A percentile compares a stretch with the other conserved stretches of the same genome.
phyloP scores from a whole-genome alignment of 2,113 vertebrate species.

The Colius striatus region DNA sequence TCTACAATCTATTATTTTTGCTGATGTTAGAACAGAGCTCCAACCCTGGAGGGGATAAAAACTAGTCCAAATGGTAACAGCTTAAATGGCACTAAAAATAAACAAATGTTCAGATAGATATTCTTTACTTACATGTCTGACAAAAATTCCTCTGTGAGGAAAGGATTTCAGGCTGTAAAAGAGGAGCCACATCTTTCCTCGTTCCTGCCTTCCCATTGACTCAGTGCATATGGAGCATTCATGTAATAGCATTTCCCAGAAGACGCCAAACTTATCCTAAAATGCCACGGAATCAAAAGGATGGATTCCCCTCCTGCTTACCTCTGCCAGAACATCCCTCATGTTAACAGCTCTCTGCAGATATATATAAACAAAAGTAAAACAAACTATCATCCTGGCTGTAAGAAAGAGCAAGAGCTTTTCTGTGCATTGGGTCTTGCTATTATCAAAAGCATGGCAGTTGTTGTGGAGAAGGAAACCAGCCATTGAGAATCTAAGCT shows the following conservation, averaged over 20 bases:
- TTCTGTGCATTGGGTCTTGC: background rate
- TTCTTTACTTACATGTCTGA: background rate
- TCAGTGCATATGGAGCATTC: background rate
- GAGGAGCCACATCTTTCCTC: background rate
- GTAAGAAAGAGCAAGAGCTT: background rate
- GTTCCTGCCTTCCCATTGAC: background rate
- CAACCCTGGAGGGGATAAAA: background rate
- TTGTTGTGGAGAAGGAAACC: constrained; percentile 21
- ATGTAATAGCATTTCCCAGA: background rate
- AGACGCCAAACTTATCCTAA: background rate
- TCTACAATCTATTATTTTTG: background rate
- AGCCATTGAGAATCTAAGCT: background rate
- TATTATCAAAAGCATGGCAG: background rate
- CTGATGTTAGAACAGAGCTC: background rate
- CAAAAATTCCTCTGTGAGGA: background rate
- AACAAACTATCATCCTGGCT: background rate
- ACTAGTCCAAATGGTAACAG: background rate
- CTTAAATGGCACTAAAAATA: constrained; percentile 2
- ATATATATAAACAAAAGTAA: background rate
- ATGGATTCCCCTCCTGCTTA: background rate
- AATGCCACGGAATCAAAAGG: background rate
- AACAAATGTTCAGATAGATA: background rate
- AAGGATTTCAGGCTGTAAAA: background rate
- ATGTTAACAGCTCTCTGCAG: background rate
- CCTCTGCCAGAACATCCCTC: background rate